Conservation (phyloP, 2,113 vertebrate genomes). For the Aegypius monachus region DNA sequence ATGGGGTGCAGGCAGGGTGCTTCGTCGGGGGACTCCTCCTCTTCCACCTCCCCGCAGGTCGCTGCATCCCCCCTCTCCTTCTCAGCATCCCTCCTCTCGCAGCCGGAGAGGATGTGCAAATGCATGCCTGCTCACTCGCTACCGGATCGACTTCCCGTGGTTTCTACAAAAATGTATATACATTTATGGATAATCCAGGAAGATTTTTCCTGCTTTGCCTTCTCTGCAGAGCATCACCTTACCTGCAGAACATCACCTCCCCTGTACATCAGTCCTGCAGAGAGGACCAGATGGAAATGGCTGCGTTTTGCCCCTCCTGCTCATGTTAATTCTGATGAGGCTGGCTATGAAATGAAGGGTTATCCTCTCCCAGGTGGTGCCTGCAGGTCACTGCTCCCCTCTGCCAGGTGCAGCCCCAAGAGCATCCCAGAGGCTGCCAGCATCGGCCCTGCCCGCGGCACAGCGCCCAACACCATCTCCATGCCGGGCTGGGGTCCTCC, state of each 20-base stretch:
- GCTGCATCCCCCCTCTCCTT: neutral
- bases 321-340: neutral
- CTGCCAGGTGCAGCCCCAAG: neutral
- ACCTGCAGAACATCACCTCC: neutral
- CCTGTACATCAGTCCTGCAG: neutral
- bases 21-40: neutral
- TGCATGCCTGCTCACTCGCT: neutral
- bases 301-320: neutral
- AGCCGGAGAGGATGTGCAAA: neutral
- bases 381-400: neutral
- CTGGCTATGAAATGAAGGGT: neutral
- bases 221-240: neutral
- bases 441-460: neutral
- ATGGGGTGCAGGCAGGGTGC: neutral
- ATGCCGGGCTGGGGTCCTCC: neutral
- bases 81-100: neutral
- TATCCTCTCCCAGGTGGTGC: neutral
- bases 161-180: neutral
- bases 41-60: neutral
- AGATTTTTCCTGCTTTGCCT: neutral
- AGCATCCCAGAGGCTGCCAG: neutral
- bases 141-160: accelerated
- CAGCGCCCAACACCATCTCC: neutral
- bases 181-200: neutral
- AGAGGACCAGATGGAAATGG: neutral